phyloP scores from a whole-genome alignment of 2,113 vertebrate genomes.

The Pelusios castaneus region DNA sequence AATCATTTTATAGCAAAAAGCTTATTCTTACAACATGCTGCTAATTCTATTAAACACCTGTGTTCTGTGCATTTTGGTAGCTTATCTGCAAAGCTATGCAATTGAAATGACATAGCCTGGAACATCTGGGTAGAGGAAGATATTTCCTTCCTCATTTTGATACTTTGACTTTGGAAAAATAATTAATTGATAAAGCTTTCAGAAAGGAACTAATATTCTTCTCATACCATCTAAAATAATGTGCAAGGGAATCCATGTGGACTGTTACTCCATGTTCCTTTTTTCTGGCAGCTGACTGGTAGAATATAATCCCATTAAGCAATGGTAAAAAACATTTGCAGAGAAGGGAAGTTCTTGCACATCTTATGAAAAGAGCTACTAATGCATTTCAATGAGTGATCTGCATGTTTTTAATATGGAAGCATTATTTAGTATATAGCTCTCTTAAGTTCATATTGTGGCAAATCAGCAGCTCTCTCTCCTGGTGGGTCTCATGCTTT shows the following conservation, averaged over 20 bases:
- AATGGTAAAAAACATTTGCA: not conserved
- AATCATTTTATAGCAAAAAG: not conserved
- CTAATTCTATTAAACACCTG: not conserved
- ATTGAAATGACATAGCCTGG: not conserved
- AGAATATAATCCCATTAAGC: not conserved
- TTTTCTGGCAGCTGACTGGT: not conserved
- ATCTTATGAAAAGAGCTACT: not conserved
- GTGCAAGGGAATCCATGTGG: not conserved
- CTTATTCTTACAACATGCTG: not conserved
- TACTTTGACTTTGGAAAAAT: not conserved
- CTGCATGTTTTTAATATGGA: not conserved
- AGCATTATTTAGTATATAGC: not conserved
- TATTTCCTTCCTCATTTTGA: not conserved
- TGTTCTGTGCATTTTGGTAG: not conserved
- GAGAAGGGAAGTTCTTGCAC: not conserved
- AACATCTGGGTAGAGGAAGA: not conserved
- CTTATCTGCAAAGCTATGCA: not conserved
- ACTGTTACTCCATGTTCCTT: not conserved
- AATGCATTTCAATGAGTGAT: not conserved
- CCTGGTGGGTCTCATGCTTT: too few relatives aligned
- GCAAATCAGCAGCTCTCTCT: too few relatives aligned
- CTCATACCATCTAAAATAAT: not conserved
- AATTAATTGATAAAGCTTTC: slow-evolving; percentile 4
- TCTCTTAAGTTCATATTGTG: not conserved
- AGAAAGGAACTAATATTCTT: slow-evolving; percentile 18